Conservation (phyloP, 2,113 vertebrate species). For the Panthera uncia region DNA sequence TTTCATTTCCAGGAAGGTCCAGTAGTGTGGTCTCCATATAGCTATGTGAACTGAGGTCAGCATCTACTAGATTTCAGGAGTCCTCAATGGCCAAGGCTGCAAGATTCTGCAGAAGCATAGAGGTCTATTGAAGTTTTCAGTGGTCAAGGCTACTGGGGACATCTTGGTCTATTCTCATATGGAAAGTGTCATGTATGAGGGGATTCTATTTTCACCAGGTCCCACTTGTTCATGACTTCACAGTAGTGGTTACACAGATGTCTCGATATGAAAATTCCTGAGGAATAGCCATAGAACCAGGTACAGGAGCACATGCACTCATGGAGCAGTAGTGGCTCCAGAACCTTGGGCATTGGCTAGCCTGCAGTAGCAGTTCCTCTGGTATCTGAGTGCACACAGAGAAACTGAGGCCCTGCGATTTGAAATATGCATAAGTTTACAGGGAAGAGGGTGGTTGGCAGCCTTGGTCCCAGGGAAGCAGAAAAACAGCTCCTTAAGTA, state of each 20-base stretch:
- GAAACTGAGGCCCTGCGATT: no score
- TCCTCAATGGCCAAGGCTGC: background rate
- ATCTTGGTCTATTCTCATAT: background rate
- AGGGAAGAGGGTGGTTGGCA: background rate
- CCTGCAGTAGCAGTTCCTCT: background rate
- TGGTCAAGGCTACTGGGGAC: background rate
- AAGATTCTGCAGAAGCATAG: background rate
- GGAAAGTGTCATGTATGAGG: background rate
- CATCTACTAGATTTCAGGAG: background rate
- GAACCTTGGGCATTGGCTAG: background rate
- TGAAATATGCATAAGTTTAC: background rate
- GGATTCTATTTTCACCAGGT: background rate
- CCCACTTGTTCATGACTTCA: background rate
- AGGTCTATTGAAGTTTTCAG: background rate
- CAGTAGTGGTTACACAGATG: background rate
- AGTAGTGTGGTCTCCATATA: background rate
- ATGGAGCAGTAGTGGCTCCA: background rate
- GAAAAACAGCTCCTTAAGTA: background rate
- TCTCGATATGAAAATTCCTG: background rate
- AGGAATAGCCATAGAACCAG: background rate
- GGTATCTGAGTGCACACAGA: background rate
- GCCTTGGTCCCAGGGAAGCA: background rate
- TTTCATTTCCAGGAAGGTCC: background rate
- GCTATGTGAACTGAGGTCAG: background rate
- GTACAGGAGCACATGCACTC: background rate